These are phyloP conservation scores for Trichonephila clavata DNA, from an alignment of 1,140 invertebrate species.

Conservation along the genomic window DNA sequence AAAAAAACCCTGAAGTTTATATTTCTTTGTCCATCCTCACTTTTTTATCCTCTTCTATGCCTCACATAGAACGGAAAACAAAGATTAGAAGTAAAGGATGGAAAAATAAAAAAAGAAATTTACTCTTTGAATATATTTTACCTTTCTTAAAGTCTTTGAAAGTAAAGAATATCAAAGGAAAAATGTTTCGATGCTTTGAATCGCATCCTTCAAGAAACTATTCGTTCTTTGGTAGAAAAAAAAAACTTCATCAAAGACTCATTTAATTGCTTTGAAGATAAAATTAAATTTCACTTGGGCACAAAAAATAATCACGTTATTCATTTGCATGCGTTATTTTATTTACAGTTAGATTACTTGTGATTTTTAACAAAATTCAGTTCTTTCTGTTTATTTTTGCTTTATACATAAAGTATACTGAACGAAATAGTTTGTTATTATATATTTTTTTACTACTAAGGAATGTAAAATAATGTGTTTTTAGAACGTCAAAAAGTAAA, in stretches of 20 bases:
- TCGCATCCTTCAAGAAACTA: not conserved
- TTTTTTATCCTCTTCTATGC: constrained; percentile 10
- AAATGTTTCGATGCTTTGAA: not conserved
- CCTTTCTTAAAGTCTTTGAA: not conserved
- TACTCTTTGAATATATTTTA: not conserved
- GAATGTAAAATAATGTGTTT: no score
- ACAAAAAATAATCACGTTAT: no score
- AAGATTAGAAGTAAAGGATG: not conserved
- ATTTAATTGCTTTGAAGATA: no score
- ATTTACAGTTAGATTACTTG: no score
- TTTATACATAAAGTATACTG: no score
- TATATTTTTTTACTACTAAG: no score
- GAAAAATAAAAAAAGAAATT: not conserved
- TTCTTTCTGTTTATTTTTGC: no score
- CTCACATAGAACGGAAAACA: not conserved
- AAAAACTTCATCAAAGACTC: not conserved
- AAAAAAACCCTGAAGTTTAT: not conserved
- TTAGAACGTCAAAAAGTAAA: no score
- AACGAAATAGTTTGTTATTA: no score
- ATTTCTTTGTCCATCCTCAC: not conserved
- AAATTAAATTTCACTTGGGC: no score
- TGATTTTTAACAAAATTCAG: no score
- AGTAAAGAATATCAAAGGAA: not conserved
- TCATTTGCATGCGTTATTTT: no score
- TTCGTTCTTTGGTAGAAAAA: not conserved